These are phyloP conservation scores for Dicycla oo DNA, from an alignment of 2,888 invertebrate species.

Conservation along the genomic window DNA sequence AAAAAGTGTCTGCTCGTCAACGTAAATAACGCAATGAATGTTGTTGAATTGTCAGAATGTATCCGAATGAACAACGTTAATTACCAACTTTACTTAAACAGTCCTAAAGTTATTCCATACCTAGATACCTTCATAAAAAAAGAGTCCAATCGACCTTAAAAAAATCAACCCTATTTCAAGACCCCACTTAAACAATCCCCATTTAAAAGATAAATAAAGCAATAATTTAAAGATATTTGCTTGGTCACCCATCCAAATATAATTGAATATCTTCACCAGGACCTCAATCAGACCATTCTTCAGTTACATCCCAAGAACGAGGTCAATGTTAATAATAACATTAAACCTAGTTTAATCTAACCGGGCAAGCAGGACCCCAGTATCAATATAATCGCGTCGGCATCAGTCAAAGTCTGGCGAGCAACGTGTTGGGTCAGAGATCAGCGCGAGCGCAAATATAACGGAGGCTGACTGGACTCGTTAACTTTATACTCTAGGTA, in stretches of 20 bases:
- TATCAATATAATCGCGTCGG: constrained; percentile 48
- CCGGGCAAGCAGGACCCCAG: constrained; percentile 26
- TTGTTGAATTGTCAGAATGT: no score
- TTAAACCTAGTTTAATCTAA: constrained; percentile 21
- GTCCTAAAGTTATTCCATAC: background rate
- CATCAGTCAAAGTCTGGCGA: constrained; percentile 47
- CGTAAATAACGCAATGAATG: no score
- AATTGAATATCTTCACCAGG: background rate
- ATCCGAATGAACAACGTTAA: no score
- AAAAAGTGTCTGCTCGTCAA: no score
- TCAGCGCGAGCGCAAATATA: constrained; percentile 48
- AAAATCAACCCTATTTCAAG: background rate
- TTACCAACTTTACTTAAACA: background rate
- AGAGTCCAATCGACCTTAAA: no score
- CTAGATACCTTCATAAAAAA: background rate
- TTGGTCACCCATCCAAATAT: constrained; percentile 14
- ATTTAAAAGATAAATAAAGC: constrained; percentile 2
- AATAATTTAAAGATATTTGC: background rate
- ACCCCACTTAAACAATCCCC: background rate
- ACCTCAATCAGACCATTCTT: background rate
- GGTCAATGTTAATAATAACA: constrained; percentile 9
- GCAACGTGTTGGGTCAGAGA: constrained; percentile 51
- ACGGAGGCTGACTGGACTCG: constrained; percentile 38
- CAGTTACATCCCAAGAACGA: background rate
- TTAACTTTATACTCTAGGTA: constrained; percentile 14